Percentiles rank a stretch among this genome's conserved stretches.
These are phyloP conservation scores for Nasalis larvatus DNA, from an alignment of 2,113 vertebrate genomes.

Conservation along the genomic window DNA sequence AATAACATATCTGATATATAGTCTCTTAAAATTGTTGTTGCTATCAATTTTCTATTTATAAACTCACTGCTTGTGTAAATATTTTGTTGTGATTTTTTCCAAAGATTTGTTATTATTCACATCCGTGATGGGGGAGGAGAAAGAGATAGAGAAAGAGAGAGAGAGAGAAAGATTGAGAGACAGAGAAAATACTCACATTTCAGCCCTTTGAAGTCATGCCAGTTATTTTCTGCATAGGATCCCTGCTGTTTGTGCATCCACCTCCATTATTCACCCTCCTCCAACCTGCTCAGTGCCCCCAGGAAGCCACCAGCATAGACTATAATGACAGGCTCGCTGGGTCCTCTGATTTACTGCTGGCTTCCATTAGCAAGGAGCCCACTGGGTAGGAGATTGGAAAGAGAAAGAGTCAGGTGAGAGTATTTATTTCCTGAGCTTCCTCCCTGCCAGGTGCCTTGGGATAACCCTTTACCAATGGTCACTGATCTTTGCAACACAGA, in stretches of 20 bases:
- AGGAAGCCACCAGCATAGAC: background rate
- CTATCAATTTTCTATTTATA: slow-evolving; percentile 56
- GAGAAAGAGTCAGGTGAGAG: background rate
- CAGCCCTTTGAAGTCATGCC: background rate
- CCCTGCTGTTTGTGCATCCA: background rate
- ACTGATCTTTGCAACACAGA: background rate
- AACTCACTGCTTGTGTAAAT: slow-evolving; percentile 32
- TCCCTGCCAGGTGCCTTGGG: background rate
- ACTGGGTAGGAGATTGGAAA: background rate
- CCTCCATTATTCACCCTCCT: background rate
- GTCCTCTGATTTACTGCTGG: background rate
- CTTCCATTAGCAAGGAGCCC: background rate
- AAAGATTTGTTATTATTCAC: slow-evolving; percentile 33
- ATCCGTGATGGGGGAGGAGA: background rate
- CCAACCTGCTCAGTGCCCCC: no score
- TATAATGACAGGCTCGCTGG: no score
- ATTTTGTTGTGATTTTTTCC: slow-evolving; percentile 20
- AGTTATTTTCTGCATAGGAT: background rate
- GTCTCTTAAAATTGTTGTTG: slow-evolving; percentile 29
- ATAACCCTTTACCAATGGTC: background rate
- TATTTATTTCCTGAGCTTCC: background rate
- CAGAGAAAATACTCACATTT: background rate
- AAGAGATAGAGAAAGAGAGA: background rate
- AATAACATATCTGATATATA: slow-evolving; percentile 15
- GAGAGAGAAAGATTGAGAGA: background rate